Evolutionary conservation across 2,113 vertebrate species (phyloP).

Genomic region (Corythornis cristatus): DNA sequence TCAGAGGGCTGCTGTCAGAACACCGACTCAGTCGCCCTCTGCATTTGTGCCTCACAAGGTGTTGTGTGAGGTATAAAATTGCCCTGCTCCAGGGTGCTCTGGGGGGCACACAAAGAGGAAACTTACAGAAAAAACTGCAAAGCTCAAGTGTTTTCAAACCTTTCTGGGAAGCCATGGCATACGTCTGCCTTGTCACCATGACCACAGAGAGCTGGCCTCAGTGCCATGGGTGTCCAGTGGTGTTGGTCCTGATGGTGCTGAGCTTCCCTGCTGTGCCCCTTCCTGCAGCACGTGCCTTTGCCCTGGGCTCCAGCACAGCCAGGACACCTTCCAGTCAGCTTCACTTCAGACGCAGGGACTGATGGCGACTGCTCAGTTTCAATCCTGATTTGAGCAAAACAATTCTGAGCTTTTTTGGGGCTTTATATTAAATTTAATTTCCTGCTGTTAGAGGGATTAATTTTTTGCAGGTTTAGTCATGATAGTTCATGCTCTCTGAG

Average conservation of each 20-base stretch:
- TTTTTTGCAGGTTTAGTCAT: background rate
- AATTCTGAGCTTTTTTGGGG: background rate
- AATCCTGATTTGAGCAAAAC: background rate
- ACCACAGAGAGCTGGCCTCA: background rate
- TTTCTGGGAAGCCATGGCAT: background rate
- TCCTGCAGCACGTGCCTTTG: background rate
- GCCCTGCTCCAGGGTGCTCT: background rate
- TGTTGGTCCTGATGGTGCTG: background rate
- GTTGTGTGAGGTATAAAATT: background rate
- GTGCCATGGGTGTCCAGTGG: background rate
- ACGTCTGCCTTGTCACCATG: background rate
- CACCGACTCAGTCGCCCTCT: fast-evolving
- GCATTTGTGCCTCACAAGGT: background rate
- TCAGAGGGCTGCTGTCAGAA: background rate
- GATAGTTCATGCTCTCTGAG: background rate
- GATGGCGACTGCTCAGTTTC: background rate
- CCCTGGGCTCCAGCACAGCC: background rate
- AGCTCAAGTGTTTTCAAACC: background rate
- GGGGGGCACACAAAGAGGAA: background rate
- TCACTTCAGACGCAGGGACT: background rate
- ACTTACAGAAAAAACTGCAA: background rate
- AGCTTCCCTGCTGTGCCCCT: background rate
- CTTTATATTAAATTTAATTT: background rate
- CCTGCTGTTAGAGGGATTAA: background rate
- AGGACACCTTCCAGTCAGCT: background rate